phyloP scores from a whole-genome alignment of 1,140 invertebrate species.

The Pogonomyrmex barbatus region DNA sequence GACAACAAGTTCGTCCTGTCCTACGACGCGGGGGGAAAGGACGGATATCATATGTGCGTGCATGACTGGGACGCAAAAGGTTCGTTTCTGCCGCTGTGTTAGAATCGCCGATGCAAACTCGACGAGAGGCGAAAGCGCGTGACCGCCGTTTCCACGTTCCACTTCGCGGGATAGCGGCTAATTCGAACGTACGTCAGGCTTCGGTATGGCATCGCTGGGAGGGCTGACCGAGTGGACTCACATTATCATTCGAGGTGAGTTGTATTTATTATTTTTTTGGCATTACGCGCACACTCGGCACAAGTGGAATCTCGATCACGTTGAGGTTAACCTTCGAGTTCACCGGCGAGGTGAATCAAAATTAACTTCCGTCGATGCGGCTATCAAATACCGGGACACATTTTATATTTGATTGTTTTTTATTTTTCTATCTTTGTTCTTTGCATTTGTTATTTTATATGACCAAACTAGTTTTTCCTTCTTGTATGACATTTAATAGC shows the following conservation, averaged over 20 bases:
- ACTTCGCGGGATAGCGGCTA: constrained; percentile 43
- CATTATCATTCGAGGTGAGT: constrained; percentile 29
- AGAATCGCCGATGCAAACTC: constrained; percentile 47
- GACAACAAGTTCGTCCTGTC: background rate
- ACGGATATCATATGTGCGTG: constrained; percentile 5
- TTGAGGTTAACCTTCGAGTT: background rate
- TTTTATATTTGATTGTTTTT: too few species aligned
- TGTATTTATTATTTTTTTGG: constrained; percentile 40
- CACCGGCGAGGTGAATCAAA: background rate
- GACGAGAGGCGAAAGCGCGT: background rate
- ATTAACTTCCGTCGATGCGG: too few species aligned
- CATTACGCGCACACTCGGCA: background rate
- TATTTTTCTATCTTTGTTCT: too few species aligned
- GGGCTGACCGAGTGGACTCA: background rate
- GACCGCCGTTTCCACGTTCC: constrained; percentile 62
- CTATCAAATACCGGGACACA: too few species aligned
- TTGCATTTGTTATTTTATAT: background rate
- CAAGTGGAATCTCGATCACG: background rate
- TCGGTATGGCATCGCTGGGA: constrained; percentile 10
- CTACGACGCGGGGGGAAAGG: background rate
- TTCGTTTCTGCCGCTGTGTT: constrained; percentile 68
- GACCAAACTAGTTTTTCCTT: background rate
- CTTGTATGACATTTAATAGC: background rate
- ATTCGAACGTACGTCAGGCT: constrained; percentile 33
- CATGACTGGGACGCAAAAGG: constrained; percentile 22